Percentiles rank a stretch among this genome's conserved stretches.
Conservation (phyloP, 2,797 vertebrate genomes). For the Parotocinclus haroldoi region DNA sequence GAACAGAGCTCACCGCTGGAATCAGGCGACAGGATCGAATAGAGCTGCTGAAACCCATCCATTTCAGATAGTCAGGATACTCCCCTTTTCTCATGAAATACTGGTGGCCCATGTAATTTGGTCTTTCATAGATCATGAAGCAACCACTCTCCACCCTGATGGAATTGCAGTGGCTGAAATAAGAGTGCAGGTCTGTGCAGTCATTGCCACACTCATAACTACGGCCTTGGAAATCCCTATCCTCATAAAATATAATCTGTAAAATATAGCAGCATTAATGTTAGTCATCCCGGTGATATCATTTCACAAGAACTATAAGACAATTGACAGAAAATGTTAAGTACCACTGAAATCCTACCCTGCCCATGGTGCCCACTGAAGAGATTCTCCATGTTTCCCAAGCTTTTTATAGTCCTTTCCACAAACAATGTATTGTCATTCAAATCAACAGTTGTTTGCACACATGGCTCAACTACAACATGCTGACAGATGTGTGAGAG, state of each 20-base stretch:
- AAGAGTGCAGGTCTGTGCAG: slow-evolving; percentile 76
- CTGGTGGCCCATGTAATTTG: slow-evolving; percentile 79
- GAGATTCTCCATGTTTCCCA: slow-evolving; percentile 75
- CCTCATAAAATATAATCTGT: slow-evolving; percentile 79
- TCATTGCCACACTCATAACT: slow-evolving; percentile 78
- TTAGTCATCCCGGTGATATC: no score
- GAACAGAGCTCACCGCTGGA: slow-evolving; percentile 60
- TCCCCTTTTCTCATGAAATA: slow-evolving; percentile 77
- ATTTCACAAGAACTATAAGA: no score
- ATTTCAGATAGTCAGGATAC: slow-evolving; percentile 74
- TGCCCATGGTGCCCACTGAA: slow-evolving; percentile 79
- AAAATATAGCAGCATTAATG: slow-evolving; percentile 5
- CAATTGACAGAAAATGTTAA: not conserved
- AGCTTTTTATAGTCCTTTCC: slow-evolving; percentile 74
- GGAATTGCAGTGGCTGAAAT: slow-evolving; percentile 77
- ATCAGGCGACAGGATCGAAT: slow-evolving; percentile 76
- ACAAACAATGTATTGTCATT: slow-evolving; percentile 81
- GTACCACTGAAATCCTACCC: slow-evolving; percentile 65
- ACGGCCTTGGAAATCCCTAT: slow-evolving; percentile 78
- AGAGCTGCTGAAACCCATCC: slow-evolving; percentile 77
- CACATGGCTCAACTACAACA: slow-evolving; percentile 64
- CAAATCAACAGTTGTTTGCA: slow-evolving; percentile 64
- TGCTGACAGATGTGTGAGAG: slow-evolving; percentile 73
- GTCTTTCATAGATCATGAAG: slow-evolving; percentile 78
- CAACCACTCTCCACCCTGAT: slow-evolving; percentile 77